Evolutionary conservation across 2,797 vertebrate species (phyloP), one percentile per base, ranked within the genome.

Genomic region (Cuculus canorus): DNA sequence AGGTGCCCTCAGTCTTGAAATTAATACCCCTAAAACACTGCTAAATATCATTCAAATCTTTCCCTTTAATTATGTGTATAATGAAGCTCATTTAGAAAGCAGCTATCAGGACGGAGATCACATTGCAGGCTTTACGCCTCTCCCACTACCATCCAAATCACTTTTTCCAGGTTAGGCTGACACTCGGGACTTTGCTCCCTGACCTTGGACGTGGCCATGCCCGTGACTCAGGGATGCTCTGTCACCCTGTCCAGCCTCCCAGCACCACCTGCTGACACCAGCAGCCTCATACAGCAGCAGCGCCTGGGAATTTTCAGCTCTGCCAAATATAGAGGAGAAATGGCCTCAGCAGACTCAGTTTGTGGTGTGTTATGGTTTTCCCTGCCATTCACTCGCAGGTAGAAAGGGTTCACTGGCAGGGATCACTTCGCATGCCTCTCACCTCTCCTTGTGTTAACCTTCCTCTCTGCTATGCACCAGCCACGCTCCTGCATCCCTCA

Each of bases 41-140:
- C 70, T 84, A 57, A 56, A 60, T 19, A 88, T 59, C 61, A 22
- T 87, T 91, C 69, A 53, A 10, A 75, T 60, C 22, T 85, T 64
- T 82, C 88, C 86, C 88, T 84, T 92, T 94, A 95, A 94, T 95
- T 93, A 88, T 0, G 28, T 72, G 70, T 52, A 4, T 92, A 86
- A 95, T 91, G 70, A 93, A 84, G 92, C 69, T 92, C 77, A 80
- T 94, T 90, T 87, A 87, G 72, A 37, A 70, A 92, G 82, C 87
- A 92, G 82, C 24, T 63, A 73, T 87, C 56, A 92, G 69, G 32
- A 57, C 33, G 54, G 71, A 90, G 28, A 88, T 56, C 28, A 61
- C 37, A 23, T 2, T n/a, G 47, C 43, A 35, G n/a, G 32, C 37
- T 33, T 54, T 17, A 30, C 2, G 3, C 28, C 52, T 68, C 27